Base-by-base conservation (phyloP, 2,113 vertebrate genomes). In the Blennius ocellaris region DNA sequence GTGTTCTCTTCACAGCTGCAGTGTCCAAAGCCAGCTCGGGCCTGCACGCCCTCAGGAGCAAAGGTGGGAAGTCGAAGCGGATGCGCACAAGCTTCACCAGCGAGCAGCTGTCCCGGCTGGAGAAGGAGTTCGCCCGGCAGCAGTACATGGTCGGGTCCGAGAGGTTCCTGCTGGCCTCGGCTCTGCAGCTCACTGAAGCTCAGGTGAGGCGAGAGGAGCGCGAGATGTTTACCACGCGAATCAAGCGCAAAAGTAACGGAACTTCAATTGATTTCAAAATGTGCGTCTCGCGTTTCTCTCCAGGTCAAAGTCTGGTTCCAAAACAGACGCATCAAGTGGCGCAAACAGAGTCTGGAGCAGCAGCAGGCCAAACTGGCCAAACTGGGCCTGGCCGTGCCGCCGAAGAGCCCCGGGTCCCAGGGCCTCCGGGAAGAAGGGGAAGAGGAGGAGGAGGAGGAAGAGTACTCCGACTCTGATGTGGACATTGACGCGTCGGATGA, bases 301-400 rank as follows among this genome's bases (percentile, higher is more conserved):
- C 70, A 95, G 94, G 94, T 95, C 16, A 95, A 95, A 84, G 94
- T 95, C 1, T 95, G 94, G 94, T 95, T 95, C 81, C 94, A 95
- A 83, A 95, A 95, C 85, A 78, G 94, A 61, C 93, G 94, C 82
- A 95, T 95, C 81, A 95, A 95, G 64, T 95, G 94, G 93, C 90
- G 94, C 74, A 95, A 95, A 40, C 94, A 95, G 90, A 94, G 93
- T 69, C 85, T 95, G 82, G 94, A 95, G 82, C 94, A 95, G 83
- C 94, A 95, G 51, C 94, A 95, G 72, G 94, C 94, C 53, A 95
- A 95, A 64, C 87, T 95, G 44, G 94, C 93, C 60, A 94, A 95
- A 71, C 89, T 95, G 74, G 94, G 92, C 11, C 92, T 95, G 15
- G 86, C 90, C 0, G 86, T 82, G 5, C 92, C 87, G 0, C 90